A percentile compares a stretch with the other conserved stretches of the same genome.
Conservation (phyloP, 2,113 vertebrate genomes). For the Sylvia atricapilla region DNA sequence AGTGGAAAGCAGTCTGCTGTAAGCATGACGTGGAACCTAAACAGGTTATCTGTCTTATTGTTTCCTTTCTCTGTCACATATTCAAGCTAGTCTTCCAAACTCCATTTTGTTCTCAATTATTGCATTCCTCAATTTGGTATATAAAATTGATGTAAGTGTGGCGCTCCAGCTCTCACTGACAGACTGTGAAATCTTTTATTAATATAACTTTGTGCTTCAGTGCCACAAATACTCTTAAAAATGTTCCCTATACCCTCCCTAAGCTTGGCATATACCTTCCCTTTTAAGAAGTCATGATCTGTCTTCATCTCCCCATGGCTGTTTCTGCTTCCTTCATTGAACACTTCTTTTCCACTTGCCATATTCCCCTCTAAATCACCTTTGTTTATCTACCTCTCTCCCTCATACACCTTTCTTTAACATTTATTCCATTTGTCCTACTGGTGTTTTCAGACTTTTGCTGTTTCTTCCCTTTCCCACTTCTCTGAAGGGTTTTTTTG, state of each 20-base stretch:
- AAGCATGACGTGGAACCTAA: background rate
- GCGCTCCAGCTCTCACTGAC: background rate
- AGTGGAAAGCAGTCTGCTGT: background rate
- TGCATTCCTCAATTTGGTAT: background rate
- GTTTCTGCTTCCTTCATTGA: background rate
- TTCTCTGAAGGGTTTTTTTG: background rate
- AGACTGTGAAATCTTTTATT: background rate
- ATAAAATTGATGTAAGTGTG: background rate
- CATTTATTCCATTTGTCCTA: background rate
- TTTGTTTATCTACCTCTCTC: background rate
- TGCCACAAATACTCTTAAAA: background rate
- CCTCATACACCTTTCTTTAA: background rate
- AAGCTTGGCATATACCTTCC: background rate
- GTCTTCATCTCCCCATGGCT: background rate
- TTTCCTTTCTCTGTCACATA: rapidly evolving
- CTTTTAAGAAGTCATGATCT: background rate
- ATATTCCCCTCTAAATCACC: background rate
- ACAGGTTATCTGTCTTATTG: background rate
- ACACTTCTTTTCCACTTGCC: background rate
- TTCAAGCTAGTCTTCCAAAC: background rate
- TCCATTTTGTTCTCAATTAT: background rate
- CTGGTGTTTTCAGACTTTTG: background rate
- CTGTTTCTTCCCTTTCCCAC: background rate
- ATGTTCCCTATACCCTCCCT: background rate
- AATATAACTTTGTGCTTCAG: background rate